phyloP scores from a whole-genome alignment of 2,888 invertebrate genomes.

The Hirtodrosophila trivittata region DNA sequence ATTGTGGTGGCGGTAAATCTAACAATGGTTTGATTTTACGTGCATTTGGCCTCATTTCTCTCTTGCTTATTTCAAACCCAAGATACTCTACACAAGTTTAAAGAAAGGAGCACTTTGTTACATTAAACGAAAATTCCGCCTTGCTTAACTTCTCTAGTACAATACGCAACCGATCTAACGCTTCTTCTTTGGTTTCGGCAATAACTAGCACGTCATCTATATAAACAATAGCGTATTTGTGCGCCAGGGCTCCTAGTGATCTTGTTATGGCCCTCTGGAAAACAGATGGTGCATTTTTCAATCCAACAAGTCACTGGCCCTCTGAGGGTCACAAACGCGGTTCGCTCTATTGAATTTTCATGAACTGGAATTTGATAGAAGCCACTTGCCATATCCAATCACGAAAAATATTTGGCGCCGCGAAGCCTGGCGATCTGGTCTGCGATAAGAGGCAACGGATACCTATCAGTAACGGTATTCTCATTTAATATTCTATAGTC shows the following conservation, averaged over 20 bases:
- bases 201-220: conserved; percentile 5
- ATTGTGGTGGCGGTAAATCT: background rate
- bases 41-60: conserved; percentile 3
- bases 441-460: conserved; percentile 1
- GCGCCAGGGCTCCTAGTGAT: background rate
- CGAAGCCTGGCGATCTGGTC: conserved; percentile 2
- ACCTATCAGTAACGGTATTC: conserved; percentile 5
- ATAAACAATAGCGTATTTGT: conserved; percentile 2
- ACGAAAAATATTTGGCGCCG: conserved; percentile 3
- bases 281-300: background rate
- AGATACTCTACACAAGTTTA: conserved; percentile 4
- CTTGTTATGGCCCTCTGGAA: background rate
- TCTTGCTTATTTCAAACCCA: conserved; percentile 3
- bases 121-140: conserved; percentile 8
- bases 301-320: background rate
- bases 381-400: conserved; percentile 5
- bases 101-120: conserved; percentile 8
- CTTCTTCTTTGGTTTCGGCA: conserved; percentile 5
- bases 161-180: background rate
- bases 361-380: conserved; percentile 3
- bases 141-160: conserved; percentile 3
- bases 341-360: conserved; percentile 2
- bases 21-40: conserved; percentile 3
- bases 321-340: conserved; percentile 1
- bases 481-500: conserved; percentile 1